Evolutionary conservation across 2,113 vertebrate genomes (phyloP), one percentile per base, ranked within the genome.

Genomic region (Prunella fulvescens): DNA sequence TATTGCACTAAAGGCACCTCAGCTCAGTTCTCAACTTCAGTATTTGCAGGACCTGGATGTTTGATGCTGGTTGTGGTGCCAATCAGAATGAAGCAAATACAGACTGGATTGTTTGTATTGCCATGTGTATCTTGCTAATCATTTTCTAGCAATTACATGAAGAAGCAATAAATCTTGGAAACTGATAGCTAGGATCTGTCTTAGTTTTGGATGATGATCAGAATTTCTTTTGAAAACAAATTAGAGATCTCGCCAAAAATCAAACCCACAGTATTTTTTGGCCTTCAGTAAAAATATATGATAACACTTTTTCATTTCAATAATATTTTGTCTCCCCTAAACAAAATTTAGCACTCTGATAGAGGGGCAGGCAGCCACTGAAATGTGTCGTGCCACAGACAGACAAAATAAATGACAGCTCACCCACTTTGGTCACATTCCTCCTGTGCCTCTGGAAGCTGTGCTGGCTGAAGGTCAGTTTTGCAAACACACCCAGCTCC

Each of bases 151-250:
- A 62, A 39, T 95, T 79, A 62, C 6, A 62, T 4, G 31, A 83
- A 88, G 80, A 78, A 85, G 48, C 53, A 76, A 16, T 86, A 71
- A 51, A 88, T 89, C 74, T 95, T 95, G 89, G 94, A 96, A 94
- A 65, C 74, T 39, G n/a, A 54, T 87, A 64, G n/a, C 81, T 56
- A 56, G 72, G 73, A 74, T 92, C 77, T 92, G 57, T 76, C 70
- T 87, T 82, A 60, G 56, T 82, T 93, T 88, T 95, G 89, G 88
- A 92, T 65, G 54, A 76, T 50, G 58, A 77, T 92, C 69, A 95
- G 80, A 37, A 69, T 91, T 93, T 79, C 61, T 84, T 67, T 64
- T 53, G 48, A 67, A 92, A 94, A 51, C 60, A 92, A 71, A 54
- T 76, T 10, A 4, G 40, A 39, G 26, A 65, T 64, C 11, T 78